Percentiles rank a stretch among this genome's conserved stretches.
Evolutionary conservation across 1,140 invertebrate genomes (phyloP).

Genomic region (Tetragonula clypearis): DNA sequence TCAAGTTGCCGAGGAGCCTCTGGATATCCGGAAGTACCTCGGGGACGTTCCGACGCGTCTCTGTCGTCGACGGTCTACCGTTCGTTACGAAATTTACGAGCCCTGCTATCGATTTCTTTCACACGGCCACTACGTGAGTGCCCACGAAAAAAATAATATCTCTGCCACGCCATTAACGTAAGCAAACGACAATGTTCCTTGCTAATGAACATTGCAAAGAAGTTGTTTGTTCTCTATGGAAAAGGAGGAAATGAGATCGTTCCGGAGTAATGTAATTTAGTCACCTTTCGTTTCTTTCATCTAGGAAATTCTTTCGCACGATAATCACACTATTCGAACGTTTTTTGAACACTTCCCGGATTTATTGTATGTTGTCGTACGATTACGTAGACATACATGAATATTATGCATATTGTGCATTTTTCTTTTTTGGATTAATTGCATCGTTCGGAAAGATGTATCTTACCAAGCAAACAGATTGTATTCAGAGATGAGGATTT

Average conservation of each 20-base stretch:
- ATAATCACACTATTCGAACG: neutral
- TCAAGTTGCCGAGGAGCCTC: constrained; percentile 33
- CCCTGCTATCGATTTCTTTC: constrained; percentile 13
- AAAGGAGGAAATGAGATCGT: neutral
- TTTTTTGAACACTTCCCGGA: neutral
- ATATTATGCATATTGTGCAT: too few relatives aligned
- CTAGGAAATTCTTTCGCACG: neutral
- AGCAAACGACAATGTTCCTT: neutral
- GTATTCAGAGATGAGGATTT: neutral
- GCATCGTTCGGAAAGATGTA: neutral
- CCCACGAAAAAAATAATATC: neutral
- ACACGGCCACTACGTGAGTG: too few relatives aligned
- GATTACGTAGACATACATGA: neutral
- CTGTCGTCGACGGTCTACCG: neutral
- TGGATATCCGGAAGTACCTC: constrained; percentile 45
- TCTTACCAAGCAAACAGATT: too few relatives aligned
- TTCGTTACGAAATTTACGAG: constrained; percentile 42
- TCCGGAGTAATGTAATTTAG: neutral
- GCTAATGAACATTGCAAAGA: neutral
- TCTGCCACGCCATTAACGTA: neutral
- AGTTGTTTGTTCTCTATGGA: neutral
- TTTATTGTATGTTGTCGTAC: neutral
- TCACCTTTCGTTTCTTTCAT: neutral
- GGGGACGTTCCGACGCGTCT: neutral
- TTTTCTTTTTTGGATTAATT: neutral